Base-by-base conservation (phyloP, 2,888 invertebrate species). In the Adineta ricciae region DNA sequence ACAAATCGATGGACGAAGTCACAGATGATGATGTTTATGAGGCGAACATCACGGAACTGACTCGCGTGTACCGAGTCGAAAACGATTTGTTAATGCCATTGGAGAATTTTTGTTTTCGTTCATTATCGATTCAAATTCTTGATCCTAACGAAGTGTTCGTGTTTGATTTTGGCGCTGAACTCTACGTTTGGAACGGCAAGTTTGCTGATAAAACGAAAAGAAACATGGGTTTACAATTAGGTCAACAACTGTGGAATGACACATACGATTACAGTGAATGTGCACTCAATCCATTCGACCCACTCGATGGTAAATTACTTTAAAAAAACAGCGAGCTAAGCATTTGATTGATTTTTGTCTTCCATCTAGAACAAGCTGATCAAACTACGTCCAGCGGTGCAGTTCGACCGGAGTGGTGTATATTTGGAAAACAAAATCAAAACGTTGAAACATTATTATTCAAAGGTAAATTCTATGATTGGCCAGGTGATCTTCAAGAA, bases 141-240 rank as follows among this genome's bases (percentile, higher is more conserved):
- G 41, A 78, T 78, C 36, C 78, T 24, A 78, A 41, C n/a, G 78
- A 84, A 27, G 46, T 84, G 14, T 92, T 95, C 32, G 94, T 97
- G 14, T 96, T 96, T 89, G 96, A 97, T 91, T 97, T 96, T 89
- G 96, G 96, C 16, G 93, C 94, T 4, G 97, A 97, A 91, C 93
- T 97, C 93, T 97, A 97, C 88, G 93, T 96, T 85, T 97, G 97
- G 97, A 94, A 94, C 88, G 97, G 97, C 0, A 96, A 95, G 89
- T 94, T 94, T 88, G 95, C 95, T 0, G 91, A 93, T 0, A 90
- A 93, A 0, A 94, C 94, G 86, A 93, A 93, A 85, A 93, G 96
- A 87, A 93, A 94, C 86, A 92, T 93, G 0, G 95, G 94, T 0
- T 92, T 94, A 2, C 93, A 93, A 84, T 90, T 96, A 46, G 95